Evolutionary conservation across 2,113 vertebrate genomes (phyloP), one percentile per base, ranked within the genome.

Genomic region (Cebus imitator): DNA sequence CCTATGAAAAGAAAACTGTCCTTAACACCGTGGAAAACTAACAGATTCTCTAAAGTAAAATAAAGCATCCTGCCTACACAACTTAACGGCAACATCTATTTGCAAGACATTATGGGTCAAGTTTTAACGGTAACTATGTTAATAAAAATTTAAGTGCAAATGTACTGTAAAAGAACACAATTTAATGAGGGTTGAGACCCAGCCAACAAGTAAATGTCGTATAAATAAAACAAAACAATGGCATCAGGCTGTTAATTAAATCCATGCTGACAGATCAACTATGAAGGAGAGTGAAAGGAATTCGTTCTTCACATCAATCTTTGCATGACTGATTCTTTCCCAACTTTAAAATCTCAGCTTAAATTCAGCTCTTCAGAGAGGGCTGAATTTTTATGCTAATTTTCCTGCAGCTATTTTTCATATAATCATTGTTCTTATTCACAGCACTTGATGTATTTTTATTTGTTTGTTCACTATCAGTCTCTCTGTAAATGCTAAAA

Each of bases 1-100:
- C 87, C 43, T 11, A 94, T 55, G 32, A 91, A 95, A 97, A 96
- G n/a, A 76, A 96, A 92, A 80, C 70, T 84, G 52, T 83, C 73
- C 70, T 92, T 57, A 66, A 58, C 79, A 87, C 18, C 25, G 17
- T 1, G 58, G 72, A 90, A 95, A 94, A 94, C 16, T 25, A 90
- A 83, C 55, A 58, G 48, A 96, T 73, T 81, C 66, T 64, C 32
- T 64, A 83, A 93, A 90, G 37, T 35, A 45, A 75, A 37, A 45
- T 20, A 87, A 40, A 91, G 20, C 37, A 81, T 68, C 75, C 27
- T 83, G 13, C 8, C 40, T 86, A n/a, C 18, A 79, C 40, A 68
- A 66, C 11, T n/a, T 80, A 73, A 87, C 82, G 17, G 37, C 68
- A 78, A 0, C 57, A n/a, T 88, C 45, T 78, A 70, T 89, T 78